Evolutionary conservation across 2,888 invertebrate genomes (phyloP).

Genomic region (Dilophus febrilis): DNA sequence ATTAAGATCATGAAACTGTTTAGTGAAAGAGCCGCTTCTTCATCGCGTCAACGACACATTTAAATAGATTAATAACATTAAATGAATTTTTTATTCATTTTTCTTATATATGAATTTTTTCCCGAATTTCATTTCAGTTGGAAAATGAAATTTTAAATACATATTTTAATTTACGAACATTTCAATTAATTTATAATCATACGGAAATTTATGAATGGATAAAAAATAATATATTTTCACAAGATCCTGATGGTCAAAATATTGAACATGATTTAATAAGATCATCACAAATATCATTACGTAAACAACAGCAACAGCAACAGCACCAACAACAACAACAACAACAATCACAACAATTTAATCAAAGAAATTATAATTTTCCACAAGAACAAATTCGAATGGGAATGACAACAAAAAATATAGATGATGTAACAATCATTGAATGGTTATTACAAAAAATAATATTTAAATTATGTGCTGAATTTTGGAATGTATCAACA

Average conservation of each 20-base stretch:
- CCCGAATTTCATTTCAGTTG: conserved; percentile 17
- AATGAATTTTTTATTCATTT: too few relatives aligned
- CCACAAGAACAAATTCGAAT: too few relatives aligned
- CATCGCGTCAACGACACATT: too few relatives aligned
- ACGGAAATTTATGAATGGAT: conserved; percentile 40
- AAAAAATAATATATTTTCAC: conserved; percentile 35
- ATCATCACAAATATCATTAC: conserved; percentile 4
- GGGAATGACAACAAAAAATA: too few relatives aligned
- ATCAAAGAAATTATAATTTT: too few relatives aligned
- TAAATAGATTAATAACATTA: too few relatives aligned
- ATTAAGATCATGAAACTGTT: too few relatives aligned
- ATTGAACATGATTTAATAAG: conserved; percentile 5
- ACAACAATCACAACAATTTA: neutral
- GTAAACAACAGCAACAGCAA: neutral
- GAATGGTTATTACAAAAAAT: conserved; percentile 36
- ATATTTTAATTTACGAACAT: conserved; percentile 48
- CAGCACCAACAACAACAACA: neutral
- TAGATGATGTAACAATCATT: conserved; percentile 13
- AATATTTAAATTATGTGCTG: conserved; percentile 49
- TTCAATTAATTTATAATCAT: conserved; percentile 51
- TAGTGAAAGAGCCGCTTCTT: too few relatives aligned
- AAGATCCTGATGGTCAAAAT: conserved; percentile 14
- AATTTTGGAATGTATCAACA: conserved; percentile 44
- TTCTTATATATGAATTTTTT: conserved; percentile 2
- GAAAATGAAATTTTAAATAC: conserved; percentile 45